These are phyloP conservation scores for Monochamus alternatus DNA, from an alignment of 2,888 invertebrate species.

Conservation along the genomic window DNA sequence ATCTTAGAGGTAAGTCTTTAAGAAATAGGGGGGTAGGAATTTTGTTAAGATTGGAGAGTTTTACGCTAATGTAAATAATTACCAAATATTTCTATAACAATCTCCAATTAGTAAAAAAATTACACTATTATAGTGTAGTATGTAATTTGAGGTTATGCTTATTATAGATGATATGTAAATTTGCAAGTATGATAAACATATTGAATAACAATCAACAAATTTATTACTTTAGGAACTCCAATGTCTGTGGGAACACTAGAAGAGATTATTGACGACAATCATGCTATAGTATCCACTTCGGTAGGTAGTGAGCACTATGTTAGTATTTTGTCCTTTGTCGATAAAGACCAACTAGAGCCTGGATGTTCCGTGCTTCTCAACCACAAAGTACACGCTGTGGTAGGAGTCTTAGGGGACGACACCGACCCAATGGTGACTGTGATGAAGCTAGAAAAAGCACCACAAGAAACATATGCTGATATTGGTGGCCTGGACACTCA, in stretches of 20 bases:
- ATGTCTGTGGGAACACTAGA: conserved; percentile 99
- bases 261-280: conserved; percentile 99
- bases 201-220: neutral
- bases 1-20: conserved; percentile 78
- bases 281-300: conserved; percentile 99
- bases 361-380: conserved; percentile 98
- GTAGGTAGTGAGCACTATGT: conserved; percentile 99
- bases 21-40: too few relatives aligned
- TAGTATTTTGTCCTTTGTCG: conserved; percentile 98
- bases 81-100: too few relatives aligned
- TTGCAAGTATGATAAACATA: too few relatives aligned
- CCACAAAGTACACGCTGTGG: conserved; percentile 99
- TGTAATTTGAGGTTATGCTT: neutral
- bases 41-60: too few relatives aligned
- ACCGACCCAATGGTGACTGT: conserved; percentile 99
- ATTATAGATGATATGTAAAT: neutral
- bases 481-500: conserved; percentile 98
- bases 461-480: conserved; percentile 99
- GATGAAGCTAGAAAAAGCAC: conserved; percentile 99
- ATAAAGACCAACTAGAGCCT: conserved; percentile 99
- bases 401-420: conserved; percentile 94
- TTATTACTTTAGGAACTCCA: conserved; percentile 83
- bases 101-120: too few relatives aligned
- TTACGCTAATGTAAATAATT: too few relatives aligned
- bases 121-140: too few relatives aligned